Percentiles rank a stretch among this genome's conserved stretches.
These are phyloP conservation scores for Eulemur coronatus DNA, from an alignment of 2,797 vertebrate genomes.

Conservation along the genomic window DNA sequence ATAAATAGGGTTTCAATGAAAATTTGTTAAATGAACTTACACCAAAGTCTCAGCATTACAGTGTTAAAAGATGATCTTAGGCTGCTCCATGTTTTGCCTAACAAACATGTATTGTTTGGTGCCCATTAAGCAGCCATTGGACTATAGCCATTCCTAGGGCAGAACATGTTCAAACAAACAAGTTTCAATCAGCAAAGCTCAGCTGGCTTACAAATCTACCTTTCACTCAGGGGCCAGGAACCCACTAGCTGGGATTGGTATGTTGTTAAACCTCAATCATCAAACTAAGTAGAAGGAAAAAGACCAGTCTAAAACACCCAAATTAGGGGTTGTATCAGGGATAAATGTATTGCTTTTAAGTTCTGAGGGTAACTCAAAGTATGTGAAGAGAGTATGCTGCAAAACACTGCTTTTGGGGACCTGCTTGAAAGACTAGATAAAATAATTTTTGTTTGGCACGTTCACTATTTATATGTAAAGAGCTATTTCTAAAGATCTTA, in stretches of 20 bases:
- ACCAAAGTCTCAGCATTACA: neutral
- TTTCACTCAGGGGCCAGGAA: neutral
- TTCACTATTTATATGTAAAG: neutral
- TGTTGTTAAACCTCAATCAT: neutral
- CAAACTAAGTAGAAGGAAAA: neutral
- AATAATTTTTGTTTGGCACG: neutral
- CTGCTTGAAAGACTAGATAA: constrained; percentile 5
- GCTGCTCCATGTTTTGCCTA: neutral
- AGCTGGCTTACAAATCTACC: neutral
- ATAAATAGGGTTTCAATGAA: neutral
- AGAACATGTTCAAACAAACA: neutral
- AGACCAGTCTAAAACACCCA: neutral
- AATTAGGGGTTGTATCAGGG: neutral
- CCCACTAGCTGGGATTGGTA: neutral
- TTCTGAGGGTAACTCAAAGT: neutral
- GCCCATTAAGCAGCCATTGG: neutral
- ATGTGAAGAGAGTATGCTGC: neutral
- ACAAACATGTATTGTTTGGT: neutral
- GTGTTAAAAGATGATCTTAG: neutral
- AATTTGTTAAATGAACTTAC: neutral
- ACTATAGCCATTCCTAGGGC: neutral
- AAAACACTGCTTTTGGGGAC: neutral
- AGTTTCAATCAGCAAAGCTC: neutral
- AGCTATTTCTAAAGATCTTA: neutral
- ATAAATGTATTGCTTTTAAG: neutral